Evolutionary conservation across 1,140 invertebrate species (phyloP), one percentile per base, ranked within the genome.

Genomic region (Helicorthomorpha holstii): DNA sequence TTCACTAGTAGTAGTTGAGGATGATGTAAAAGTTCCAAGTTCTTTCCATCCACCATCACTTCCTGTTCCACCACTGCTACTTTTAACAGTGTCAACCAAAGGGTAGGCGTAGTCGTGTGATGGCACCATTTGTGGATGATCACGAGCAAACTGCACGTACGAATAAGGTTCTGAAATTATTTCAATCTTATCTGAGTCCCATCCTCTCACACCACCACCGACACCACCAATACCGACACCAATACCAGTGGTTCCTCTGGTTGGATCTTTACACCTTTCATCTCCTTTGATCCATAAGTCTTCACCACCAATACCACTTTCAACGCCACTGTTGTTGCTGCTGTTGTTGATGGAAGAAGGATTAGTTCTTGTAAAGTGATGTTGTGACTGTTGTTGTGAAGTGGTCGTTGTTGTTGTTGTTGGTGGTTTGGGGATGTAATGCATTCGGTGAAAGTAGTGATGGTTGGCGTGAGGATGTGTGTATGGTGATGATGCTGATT

Each of bases 41-140:
- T 54, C 38, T 50, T 43, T 26, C 52, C 57, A 25, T 58, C 57
- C 48, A 25, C 29, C 29, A n/a, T n/a, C n/a, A n/a, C n/a, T n/a
- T n/a, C n/a, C n/a, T n/a, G n/a, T n/a, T n/a, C n/a, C n/a, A n/a
- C n/a, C n/a, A n/a, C n/a, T n/a, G n/a, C n/a, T n/a, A 34, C 29
- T 42, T 52, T 48, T 52, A 21, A 59, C 55, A 42, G 60, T 77
- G 34, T 82, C 79, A 53, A 84, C 74, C 53, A 79, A 73, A 1
- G 84, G 83, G 69, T 88, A 88, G 52, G 81, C 78, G 67, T 88
- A 89, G 50, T 89, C 85, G 61, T 86, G 83, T n/a, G n/a, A n/a
- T n/a, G n/a, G n/a, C n/a, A n/a, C n/a, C 45, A 81, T 75, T 45
- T 80, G 73, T 21, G 58, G 58, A 52, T 64, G 63, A 55, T 64